Base-by-base conservation (phyloP, 2,797 vertebrate genomes). In the Microhierax caerulescens region DNA sequence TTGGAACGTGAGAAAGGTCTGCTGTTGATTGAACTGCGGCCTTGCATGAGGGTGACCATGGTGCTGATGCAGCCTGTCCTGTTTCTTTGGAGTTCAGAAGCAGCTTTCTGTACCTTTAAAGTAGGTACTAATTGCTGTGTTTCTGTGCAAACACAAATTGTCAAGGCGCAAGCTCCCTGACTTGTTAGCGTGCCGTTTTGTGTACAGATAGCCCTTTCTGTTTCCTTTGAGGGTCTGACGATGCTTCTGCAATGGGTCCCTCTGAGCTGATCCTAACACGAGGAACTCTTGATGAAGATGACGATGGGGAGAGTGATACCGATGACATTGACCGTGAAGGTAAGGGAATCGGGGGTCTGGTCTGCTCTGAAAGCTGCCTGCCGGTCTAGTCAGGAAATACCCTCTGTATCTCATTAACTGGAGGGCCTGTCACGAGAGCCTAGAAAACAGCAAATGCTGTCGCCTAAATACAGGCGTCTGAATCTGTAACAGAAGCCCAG, bases 261-360 rank as follows among this genome's bases (percentile, higher is more conserved):
- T 99, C 99, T n/a, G 98, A 99, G 89, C 97, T 99, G 94, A 99
- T 99, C 97, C 98, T 99, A 91, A 99, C 96, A 8, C 98, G 99
- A 2, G 99, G 99, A 79, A 98, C 98, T 91, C 95, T 97, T 23
- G 98, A 98, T 25, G 98, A 98, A 4, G 98, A 97, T 18, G 97
- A 99, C 32, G 98, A 98, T n/a, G 95, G 69, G 25, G 99, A 99
- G 56, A 99, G 99, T 8, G 99, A 99, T 95, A 99, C 99, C 0
- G 99, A 99, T 8, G 99, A 99, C 92, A 98, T 99, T 16, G 99
- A 99, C 96, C 99, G 99, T 92, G 95, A 92, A 28, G 98, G 99
- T 99, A 92, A 98, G 98, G 54, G 8, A 68, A 34, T 19, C 8
- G 54, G 30, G 36, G n/a, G 12, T 69, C 17, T 63, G 65, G 8